Conservation (phyloP, 2,113 vertebrate species). For the Pollimyrus isidori region DNA sequence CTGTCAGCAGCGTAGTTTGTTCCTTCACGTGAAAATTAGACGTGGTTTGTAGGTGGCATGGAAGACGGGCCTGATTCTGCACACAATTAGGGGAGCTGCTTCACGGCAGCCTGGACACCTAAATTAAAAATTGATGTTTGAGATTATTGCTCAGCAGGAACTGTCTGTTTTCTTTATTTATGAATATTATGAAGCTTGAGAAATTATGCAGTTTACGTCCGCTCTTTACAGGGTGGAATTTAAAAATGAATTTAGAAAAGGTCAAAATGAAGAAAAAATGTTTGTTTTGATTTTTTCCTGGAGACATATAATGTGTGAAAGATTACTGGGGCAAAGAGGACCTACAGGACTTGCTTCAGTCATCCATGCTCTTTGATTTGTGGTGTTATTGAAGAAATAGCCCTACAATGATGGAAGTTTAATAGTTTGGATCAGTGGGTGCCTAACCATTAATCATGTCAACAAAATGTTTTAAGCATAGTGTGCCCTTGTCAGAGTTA, state of each 20-base stretch:
- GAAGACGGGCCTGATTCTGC: neutral
- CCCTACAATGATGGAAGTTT: neutral
- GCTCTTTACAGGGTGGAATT: neutral
- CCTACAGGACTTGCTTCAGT: neutral
- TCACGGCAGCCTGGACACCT: neutral
- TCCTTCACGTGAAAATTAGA: neutral
- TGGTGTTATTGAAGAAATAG: neutral
- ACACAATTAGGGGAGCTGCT: neutral
- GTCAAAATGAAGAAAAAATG: neutral
- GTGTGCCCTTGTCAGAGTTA: neutral
- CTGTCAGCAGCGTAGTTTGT: neutral
- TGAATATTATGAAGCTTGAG: neutral
- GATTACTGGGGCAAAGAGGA: neutral
- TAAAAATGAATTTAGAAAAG: neutral
- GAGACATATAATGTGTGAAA: neutral
- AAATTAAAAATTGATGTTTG: neutral
- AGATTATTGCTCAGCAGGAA: neutral
- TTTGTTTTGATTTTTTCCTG: neutral
- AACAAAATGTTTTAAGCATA: neutral
- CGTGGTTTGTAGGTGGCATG: neutral
- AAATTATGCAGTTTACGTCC: neutral
- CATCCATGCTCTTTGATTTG: neutral
- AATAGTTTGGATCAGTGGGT: neutral
- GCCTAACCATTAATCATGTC: neutral
- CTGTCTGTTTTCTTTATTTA: neutral